Percentiles rank a stretch among this genome's conserved stretches.
Conservation (phyloP, 2,888 invertebrate genomes). For the Noctuana brunneofusca region DNA sequence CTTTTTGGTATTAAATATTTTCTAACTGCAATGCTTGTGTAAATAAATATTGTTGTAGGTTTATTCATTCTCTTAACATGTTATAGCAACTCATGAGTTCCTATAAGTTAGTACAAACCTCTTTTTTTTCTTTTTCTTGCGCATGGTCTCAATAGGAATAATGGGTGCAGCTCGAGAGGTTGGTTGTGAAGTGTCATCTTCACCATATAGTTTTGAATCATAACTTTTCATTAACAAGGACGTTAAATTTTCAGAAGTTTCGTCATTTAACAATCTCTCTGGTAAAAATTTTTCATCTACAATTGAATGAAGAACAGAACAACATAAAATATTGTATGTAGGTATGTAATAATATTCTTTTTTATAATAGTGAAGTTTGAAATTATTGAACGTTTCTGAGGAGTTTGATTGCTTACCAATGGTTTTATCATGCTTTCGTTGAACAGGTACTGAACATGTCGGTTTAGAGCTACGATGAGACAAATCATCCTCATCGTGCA, state of each 20-base stretch:
- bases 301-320: slow-evolving; percentile 4
- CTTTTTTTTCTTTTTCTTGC: slow-evolving; percentile 76
- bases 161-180: slow-evolving; percentile 67
- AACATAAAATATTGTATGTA: background rate
- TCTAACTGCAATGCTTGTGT: too few species aligned
- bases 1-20: too few species aligned
- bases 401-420: slow-evolving; percentile 44
- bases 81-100: too few species aligned
- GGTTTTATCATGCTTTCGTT: slow-evolving; percentile 62
- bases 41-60: too few species aligned
- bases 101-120: too few species aligned
- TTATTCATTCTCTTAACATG: too few species aligned
- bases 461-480: slow-evolving; percentile 55
- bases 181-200: slow-evolving; percentile 77
- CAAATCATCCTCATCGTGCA: slow-evolving; percentile 61
- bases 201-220: slow-evolving; percentile 66
- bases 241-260: slow-evolving; percentile 55
- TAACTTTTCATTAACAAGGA: slow-evolving; percentile 66
- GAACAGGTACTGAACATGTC: slow-evolving; percentile 49
- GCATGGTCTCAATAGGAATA: slow-evolving; percentile 59
- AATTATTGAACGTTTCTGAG: too few species aligned
- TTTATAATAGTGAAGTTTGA: too few species aligned
- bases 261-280: slow-evolving; percentile 62
- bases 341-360: too few species aligned
- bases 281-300: slow-evolving; percentile 53